These are phyloP conservation scores for Holothuria glaberrima DNA, from an alignment of 35 echinoderm and acorn worm genomes.

Conservation along the genomic window DNA sequence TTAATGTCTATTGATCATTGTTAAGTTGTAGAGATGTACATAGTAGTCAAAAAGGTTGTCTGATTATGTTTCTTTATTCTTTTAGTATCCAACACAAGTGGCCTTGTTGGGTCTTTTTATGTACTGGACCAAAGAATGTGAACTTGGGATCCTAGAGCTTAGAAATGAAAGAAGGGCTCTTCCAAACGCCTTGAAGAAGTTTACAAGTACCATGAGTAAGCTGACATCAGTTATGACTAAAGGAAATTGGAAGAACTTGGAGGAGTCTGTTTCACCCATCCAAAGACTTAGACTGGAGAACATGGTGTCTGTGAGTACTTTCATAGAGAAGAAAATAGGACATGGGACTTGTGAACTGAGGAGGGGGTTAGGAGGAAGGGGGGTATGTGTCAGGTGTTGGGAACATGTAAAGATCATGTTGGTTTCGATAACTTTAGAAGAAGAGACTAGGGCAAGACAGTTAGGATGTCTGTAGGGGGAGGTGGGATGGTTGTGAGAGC, in stretches of 20 bases:
- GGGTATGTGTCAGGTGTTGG: too few relatives aligned
- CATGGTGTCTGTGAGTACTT: constrained; percentile 83
- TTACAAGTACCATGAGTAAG: constrained; percentile 71
- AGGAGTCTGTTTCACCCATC: constrained; percentile 80
- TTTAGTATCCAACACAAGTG: constrained; percentile 92
- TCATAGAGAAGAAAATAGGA: too few relatives aligned
- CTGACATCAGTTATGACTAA: constrained; percentile 74
- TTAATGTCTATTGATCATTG: too few relatives aligned
- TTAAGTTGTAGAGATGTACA: too few relatives aligned
- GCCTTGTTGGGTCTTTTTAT: constrained; percentile 77
- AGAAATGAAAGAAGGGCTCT: constrained; percentile 87
- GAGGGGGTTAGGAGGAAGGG: not conserved
- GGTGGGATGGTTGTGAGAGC: too few relatives aligned
- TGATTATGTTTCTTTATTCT: not conserved
- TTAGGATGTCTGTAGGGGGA: too few relatives aligned
- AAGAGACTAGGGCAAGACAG: not conserved
- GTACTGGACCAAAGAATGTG: constrained; percentile 98
- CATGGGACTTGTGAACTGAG: too few relatives aligned
- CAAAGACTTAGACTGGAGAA: constrained; percentile 92
- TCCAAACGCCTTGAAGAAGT: constrained; percentile 90
- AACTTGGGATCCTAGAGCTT: constrained; percentile 92
- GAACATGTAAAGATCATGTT: not conserved
- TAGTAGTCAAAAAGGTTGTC: not conserved
- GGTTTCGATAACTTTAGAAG: not conserved
- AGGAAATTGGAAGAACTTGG: constrained; percentile 88